These are phyloP conservation scores for Caenorhabditis becei DNA, from an alignment of 2,888 invertebrate genomes.

Conservation along the genomic window DNA sequence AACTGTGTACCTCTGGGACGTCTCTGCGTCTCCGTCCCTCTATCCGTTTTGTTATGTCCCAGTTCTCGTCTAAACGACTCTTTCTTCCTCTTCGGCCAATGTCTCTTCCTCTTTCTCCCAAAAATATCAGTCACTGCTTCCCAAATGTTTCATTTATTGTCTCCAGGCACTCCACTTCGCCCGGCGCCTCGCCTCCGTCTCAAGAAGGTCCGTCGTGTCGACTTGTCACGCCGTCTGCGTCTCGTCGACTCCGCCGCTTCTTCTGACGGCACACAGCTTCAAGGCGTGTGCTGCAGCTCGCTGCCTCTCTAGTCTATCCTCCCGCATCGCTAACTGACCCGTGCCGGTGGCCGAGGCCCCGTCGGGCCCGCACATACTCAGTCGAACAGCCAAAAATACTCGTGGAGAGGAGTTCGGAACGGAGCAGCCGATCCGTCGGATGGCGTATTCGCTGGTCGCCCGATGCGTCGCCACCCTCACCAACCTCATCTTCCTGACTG, in stretches of 20 bases:
- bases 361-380: conserved; percentile 24
- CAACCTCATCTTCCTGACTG: conserved; percentile 48
- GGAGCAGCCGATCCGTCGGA: conserved; percentile 37
- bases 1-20: conserved; percentile 40
- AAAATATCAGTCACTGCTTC: conserved; percentile 32
- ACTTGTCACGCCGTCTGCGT: conserved; percentile 36
- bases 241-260: conserved; percentile 14
- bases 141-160: conserved; percentile 41
- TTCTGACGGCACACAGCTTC: conserved; percentile 19
- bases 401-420: conserved; percentile 23
- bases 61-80: conserved; percentile 39
- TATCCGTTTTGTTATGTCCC: conserved; percentile 55
- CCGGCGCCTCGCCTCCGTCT: background rate
- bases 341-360: conserved; percentile 44
- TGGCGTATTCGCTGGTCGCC: conserved; percentile 50
- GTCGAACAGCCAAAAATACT: conserved; percentile 1
- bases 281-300: conserved; percentile 12
- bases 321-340: conserved; percentile 41
- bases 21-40: conserved; percentile 31
- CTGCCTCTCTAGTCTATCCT: conserved; percentile 32
- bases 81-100: conserved; percentile 11
- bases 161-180: conserved; percentile 13
- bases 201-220: conserved; percentile 21
- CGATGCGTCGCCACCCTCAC: conserved; percentile 55
- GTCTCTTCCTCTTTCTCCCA: conserved; percentile 9